Conservation (phyloP, 1,140 invertebrate species). For the Stegodyphus mimosarum region DNA sequence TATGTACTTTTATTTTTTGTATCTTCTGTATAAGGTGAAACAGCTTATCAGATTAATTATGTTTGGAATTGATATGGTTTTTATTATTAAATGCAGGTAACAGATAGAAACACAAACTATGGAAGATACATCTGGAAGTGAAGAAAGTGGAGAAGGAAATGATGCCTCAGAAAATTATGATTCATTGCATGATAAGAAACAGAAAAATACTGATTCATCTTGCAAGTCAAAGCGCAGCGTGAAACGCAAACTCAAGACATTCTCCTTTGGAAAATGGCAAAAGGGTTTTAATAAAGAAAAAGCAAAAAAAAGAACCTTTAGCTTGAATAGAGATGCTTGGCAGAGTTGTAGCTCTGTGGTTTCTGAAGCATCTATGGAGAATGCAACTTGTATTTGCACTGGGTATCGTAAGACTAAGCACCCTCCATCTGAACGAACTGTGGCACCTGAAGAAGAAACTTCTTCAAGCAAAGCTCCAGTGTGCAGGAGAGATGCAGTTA, state of each 20-base stretch:
- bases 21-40: too few species aligned
- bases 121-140: slow-evolving; percentile 53
- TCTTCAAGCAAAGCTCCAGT: background rate
- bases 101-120: slow-evolving; percentile 4
- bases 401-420: slow-evolving; percentile 74
- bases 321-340: slow-evolving; percentile 28
- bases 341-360: slow-evolving; percentile 56
- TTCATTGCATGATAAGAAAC: slow-evolving; percentile 29
- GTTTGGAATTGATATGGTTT: background rate
- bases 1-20: too few species aligned
- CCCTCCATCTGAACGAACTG: slow-evolving; percentile 59
- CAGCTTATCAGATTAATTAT: too few species aligned
- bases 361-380: slow-evolving; percentile 55
- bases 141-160: slow-evolving; percentile 52
- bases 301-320: slow-evolving; percentile 45
- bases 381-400: slow-evolving; percentile 74
- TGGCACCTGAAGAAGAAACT: slow-evolving; percentile 2
- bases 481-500: slow-evolving; percentile 3
- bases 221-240: slow-evolving; percentile 42
- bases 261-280: slow-evolving; percentile 55
- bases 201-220: slow-evolving; percentile 27
- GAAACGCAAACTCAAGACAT: slow-evolving; percentile 34
- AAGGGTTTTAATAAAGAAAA: slow-evolving; percentile 55
- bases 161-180: slow-evolving; percentile 33
- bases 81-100: background rate